Percentiles rank a stretch among this genome's conserved stretches.
phyloP scores from a whole-genome alignment of 2,797 vertebrate species.

The Sebastes aleutianus region DNA sequence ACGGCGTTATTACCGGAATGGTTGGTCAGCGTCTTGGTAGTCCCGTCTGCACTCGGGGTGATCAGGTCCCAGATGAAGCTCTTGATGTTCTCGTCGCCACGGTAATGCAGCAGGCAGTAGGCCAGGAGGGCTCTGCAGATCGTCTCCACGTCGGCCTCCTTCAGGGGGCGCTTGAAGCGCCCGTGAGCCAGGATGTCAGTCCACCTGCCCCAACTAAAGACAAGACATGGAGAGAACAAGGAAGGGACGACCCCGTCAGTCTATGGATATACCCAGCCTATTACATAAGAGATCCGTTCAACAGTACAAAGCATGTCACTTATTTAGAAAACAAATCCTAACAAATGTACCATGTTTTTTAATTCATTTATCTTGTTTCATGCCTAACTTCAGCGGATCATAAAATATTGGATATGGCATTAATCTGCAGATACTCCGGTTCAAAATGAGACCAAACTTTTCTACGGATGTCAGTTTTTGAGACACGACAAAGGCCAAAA shows the following conservation, averaged over 20 bases:
- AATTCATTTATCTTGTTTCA: no score
- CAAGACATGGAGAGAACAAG: background rate
- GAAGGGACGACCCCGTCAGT: background rate
- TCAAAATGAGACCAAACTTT: no score
- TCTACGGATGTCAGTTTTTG: no score
- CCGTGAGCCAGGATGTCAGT: constrained; percentile 95
- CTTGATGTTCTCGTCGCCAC: constrained; percentile 99
- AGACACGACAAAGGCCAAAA: no score
- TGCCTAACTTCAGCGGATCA: no score
- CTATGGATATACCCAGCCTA: no score
- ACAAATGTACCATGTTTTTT: background rate
- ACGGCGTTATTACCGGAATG: constrained; percentile 84
- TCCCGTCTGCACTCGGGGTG: constrained; percentile 93
- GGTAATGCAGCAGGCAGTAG: constrained; percentile 98
- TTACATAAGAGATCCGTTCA: no score
- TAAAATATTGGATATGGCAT: no score
- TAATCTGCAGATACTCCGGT: no score
- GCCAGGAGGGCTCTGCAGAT: constrained; percentile 98
- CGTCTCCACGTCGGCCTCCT: constrained; percentile 94
- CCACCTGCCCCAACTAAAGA: constrained; percentile 96
- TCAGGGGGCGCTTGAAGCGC: constrained; percentile 95
- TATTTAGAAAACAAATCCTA: no score
- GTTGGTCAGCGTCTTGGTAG: constrained; percentile 93
- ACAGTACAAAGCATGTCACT: background rate
- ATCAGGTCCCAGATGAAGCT: constrained; percentile 99